These are phyloP conservation scores for Dermochelys coriacea DNA, from an alignment of 2,797 vertebrate species.

Conservation along the genomic window DNA sequence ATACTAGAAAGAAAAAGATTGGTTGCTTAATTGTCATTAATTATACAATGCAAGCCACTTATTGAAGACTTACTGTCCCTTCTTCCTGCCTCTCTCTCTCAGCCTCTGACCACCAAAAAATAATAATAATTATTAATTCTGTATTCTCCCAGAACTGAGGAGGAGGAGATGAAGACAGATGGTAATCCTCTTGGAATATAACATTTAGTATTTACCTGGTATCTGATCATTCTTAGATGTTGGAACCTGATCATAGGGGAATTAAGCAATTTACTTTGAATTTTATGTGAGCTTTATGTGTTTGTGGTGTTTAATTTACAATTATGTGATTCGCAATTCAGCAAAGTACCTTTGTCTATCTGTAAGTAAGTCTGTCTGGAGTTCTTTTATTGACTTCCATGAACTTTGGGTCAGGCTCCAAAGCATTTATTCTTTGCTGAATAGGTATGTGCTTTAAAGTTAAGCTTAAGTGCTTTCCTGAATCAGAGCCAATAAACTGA, in stretches of 20 bases:
- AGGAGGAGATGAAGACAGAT: neutral
- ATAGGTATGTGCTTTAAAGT: neutral
- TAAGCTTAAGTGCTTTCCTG: neutral
- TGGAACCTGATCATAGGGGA: conserved; percentile 2
- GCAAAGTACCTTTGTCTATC: neutral
- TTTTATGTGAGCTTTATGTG: too few relatives aligned
- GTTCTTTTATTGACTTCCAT: neutral
- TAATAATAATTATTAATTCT: neutral
- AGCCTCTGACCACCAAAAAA: neutral
- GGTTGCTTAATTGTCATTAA: too few relatives aligned
- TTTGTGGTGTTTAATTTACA: too few relatives aligned
- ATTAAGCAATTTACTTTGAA: too few relatives aligned
- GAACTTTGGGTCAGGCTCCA: neutral
- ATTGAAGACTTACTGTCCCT: too few relatives aligned
- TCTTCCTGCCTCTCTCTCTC: neutral
- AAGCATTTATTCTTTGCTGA: neutral
- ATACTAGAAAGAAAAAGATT: neutral
- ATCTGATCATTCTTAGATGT: conserved; percentile 40
- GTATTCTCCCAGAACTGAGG: neutral
- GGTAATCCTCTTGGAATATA: neutral
- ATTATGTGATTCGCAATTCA: neutral
- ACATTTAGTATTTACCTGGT: neutral
- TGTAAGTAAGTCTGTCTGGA: neutral
- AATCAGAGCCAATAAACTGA: neutral
- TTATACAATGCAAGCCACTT: neutral